Base-by-base conservation (phyloP, 2,888 invertebrate species). In the Drosophila macrospina region DNA sequence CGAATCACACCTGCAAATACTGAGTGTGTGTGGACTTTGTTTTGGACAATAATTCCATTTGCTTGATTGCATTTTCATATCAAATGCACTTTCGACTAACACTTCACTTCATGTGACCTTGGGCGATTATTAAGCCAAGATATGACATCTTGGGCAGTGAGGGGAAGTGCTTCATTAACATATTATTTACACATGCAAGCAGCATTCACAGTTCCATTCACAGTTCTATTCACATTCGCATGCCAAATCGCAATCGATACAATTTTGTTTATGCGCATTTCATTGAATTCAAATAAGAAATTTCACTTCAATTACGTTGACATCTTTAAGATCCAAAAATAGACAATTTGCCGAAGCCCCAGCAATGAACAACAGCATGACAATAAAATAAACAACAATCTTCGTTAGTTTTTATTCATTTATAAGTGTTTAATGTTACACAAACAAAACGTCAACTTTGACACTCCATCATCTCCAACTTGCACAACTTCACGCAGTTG, bases 51-150 rank as follows among this genome's bases (percentile, higher is more conserved):
- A 39, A 16, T 16, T 78, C 78, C 74, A 83, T 83, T 86, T 76
- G 51, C 36, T 44, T 87, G 88, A 86, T 86, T 86, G 73, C 81
- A 86, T 88, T 86, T 83, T 71, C 80, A 83, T 80, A 74, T 57
- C 50, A 69, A 74, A 74, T 86, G 55, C 67, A 56, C 16, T 57
- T 42, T 10, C 20, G 47, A 61, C 50, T 24, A 20, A 2, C 26
- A 20, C 20, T 48, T 55, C 83, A 65, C 83, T 80, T 52, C 69
- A 5, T 47, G n/a, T 63, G 65, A 54, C 69, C 67, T 63, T 68
- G 66, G 6, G 3, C 36, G 61, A 62, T 69, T 50, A 57, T 54
- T 63, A 54, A 13, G 30, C 16, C 15, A 36, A 8, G 30, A 42
- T 45, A 41, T 51, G 41, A 5, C 13, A 28, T 39, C 30, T 16